A percentile compares a stretch with the other conserved stretches of the same genome.
Evolutionary conservation across 2,113 vertebrate species (phyloP).

Genomic region (Pangasianodon hypophthalmus): DNA sequence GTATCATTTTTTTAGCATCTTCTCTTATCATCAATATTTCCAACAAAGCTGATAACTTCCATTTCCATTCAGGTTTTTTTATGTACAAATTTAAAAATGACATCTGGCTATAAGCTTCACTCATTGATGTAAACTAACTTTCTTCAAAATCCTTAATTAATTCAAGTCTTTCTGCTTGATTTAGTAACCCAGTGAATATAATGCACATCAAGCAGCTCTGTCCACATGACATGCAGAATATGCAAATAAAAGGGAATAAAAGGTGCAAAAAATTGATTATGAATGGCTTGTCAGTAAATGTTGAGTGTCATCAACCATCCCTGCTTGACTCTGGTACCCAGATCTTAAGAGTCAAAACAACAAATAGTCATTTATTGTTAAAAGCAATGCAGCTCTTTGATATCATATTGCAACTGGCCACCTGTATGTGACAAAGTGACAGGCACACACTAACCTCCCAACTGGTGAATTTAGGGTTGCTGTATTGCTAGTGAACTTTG

Average conservation of each 20-base stretch:
- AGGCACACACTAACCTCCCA: neutral
- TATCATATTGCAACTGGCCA: neutral
- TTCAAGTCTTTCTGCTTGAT: slow-evolving; percentile 28
- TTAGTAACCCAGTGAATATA: slow-evolving; percentile 7
- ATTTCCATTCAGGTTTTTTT: neutral
- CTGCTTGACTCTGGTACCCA: neutral
- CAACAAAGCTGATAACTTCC: neutral
- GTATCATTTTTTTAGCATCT: neutral
- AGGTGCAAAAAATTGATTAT: neutral
- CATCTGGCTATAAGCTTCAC: neutral
- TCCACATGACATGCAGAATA: neutral
- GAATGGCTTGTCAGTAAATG: neutral
- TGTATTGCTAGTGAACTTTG: neutral
- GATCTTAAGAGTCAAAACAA: neutral
- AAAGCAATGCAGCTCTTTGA: neutral
- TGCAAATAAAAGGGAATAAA: neutral
- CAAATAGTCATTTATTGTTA: neutral
- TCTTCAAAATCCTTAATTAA: slow-evolving; percentile 26
- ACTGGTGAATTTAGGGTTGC: neutral
- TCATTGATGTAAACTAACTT: slow-evolving; percentile 65
- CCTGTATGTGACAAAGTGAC: neutral
- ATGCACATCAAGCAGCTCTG: neutral
- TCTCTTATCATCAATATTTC: neutral
- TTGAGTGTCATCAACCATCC: neutral
- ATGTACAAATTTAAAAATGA: neutral